Evolutionary conservation across 2,113 vertebrate species (phyloP).

Genomic region (Hippopotamus amphibius): DNA sequence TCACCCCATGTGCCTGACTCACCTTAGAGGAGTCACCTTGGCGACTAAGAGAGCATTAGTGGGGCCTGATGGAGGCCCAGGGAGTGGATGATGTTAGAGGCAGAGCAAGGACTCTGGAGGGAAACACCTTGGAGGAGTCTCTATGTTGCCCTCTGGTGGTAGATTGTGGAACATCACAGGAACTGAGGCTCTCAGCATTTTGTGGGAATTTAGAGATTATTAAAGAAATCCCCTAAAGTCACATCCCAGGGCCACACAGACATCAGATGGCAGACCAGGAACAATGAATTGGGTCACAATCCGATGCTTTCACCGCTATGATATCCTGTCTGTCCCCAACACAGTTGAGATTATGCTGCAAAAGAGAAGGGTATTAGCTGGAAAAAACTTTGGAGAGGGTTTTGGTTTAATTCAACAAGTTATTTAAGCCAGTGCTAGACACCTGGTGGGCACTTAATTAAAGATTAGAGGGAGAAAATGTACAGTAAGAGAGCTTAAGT

Average conservation of each 20-base stretch:
- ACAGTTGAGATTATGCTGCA: neutral
- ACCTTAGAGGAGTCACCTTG: neutral
- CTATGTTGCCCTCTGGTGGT: conserved; percentile 49
- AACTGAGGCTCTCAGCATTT: accelerated
- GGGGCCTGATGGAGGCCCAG: accelerated
- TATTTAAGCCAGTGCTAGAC: neutral
- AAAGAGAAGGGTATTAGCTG: neutral
- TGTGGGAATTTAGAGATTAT: neutral
- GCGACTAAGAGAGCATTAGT: neutral
- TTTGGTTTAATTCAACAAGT: neutral
- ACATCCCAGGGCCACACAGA: neutral
- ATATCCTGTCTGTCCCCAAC: neutral
- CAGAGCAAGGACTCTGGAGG: neutral
- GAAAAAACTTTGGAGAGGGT: neutral
- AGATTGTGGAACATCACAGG: neutral
- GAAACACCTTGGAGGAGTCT: neutral
- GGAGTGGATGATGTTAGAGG: neutral
- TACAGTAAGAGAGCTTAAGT: neutral
- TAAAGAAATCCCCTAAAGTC: neutral
- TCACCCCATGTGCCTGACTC: neutral
- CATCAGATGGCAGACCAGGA: neutral
- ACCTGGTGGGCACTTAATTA: neutral
- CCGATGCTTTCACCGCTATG: neutral
- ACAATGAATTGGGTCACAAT: neutral
- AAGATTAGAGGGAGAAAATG: neutral